Evolutionary conservation across 2,888 invertebrate species (phyloP).

Genomic region (Eupithecia dodoneata): DNA sequence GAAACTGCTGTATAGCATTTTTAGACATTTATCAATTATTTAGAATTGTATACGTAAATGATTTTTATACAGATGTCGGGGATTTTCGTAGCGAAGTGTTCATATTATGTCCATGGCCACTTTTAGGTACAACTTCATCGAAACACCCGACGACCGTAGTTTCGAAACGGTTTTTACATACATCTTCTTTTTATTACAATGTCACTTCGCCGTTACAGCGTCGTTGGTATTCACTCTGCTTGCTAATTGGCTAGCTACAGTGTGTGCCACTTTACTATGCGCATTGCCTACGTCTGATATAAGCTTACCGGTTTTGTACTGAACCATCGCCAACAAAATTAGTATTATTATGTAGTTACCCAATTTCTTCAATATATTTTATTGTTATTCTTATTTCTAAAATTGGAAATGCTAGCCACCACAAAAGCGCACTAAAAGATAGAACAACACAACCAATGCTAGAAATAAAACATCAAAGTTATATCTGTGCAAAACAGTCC

Average conservation of each 20-base stretch:
- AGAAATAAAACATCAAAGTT: not conserved
- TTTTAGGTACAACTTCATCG: slow-evolving; percentile 30
- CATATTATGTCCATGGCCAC: not conserved
- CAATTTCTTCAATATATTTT: too few relatives aligned
- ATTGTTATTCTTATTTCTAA: too few relatives aligned
- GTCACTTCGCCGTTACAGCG: slow-evolving; percentile 52
- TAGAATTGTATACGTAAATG: not conserved
- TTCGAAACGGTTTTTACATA: slow-evolving; percentile 32
- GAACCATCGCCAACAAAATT: not conserved
- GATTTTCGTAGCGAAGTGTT: not conserved
- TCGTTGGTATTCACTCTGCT: slow-evolving; percentile 58
- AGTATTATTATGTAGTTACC: too few relatives aligned
- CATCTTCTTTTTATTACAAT: slow-evolving; percentile 43
- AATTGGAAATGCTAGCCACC: not conserved
- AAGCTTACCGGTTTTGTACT: not conserved
- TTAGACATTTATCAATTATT: not conserved
- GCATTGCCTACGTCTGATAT: not conserved
- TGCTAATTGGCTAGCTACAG: slow-evolving; percentile 72
- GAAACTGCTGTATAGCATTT: not conserved
- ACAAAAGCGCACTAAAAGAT: not conserved
- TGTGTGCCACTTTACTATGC: slow-evolving; percentile 17
- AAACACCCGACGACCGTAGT: slow-evolving; percentile 9
- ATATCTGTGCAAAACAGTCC: not conserved
- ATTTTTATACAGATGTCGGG: not conserved
- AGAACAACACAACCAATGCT: not conserved